These are phyloP conservation scores for Benthosema pterotum DNA, from an alignment of 2,797 vertebrate genomes.

Conservation along the genomic window DNA sequence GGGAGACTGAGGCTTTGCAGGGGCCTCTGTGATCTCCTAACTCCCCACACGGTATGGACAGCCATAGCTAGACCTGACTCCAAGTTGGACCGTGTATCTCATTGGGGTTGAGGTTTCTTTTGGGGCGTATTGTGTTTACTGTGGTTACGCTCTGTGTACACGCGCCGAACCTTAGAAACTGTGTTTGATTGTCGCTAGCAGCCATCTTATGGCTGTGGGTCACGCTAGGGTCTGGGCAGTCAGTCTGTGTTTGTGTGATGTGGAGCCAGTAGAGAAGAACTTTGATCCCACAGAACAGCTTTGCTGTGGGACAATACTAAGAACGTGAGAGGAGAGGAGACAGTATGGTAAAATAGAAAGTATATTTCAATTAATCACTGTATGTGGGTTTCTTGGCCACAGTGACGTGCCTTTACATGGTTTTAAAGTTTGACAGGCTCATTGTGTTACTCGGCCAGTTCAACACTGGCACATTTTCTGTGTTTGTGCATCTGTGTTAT, in stretches of 20 bases:
- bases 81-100: conserved; percentile 4
- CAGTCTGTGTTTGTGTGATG: conserved; percentile 9
- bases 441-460: conserved; percentile 7
- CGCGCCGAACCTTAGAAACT: not conserved
- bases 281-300: conserved; percentile 3
- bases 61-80: not conserved
- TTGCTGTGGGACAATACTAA: not conserved
- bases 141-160: not conserved
- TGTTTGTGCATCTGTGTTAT: conserved; percentile 29
- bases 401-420: not conserved
- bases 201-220: conserved; percentile 15
- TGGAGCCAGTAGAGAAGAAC: conserved; percentile 1
- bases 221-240: not conserved
- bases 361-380: not conserved
- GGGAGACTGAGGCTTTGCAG: conserved; percentile 33
- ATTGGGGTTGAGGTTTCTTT: not conserved
- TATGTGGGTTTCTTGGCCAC: not conserved
- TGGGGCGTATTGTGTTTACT: conserved; percentile 11
- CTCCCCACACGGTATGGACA: not conserved
- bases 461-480: not conserved
- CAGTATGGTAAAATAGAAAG: not conserved
- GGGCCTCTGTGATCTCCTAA: conserved; percentile 19
- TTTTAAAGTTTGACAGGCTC: not conserved
- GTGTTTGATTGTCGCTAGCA: conserved; percentile 9
- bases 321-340: conserved; percentile 5